Conservation (phyloP, 2,888 invertebrate genomes). For the Acronicta aceris region DNA sequence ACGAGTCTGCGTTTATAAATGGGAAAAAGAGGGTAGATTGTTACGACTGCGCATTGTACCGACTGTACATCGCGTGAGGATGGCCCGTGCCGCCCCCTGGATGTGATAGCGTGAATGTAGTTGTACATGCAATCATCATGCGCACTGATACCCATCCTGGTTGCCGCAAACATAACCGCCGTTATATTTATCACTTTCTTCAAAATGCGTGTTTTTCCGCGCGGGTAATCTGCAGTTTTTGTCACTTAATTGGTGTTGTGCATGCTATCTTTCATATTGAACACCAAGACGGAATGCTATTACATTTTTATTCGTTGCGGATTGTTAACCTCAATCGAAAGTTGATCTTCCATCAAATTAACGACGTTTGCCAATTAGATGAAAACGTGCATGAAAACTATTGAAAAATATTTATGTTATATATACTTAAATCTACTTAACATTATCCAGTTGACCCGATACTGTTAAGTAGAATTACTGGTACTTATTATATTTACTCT, state of each 20-base stretch:
- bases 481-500: no score
- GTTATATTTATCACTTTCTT: constrained; percentile 65
- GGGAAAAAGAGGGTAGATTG: constrained; percentile 52
- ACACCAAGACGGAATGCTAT: constrained; percentile 9
- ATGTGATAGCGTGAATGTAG: constrained; percentile 58
- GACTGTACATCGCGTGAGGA: constrained; percentile 59
- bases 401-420: no score
- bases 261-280: constrained; percentile 29
- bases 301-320: constrained; percentile 12
- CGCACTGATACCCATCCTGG: constrained; percentile 55
- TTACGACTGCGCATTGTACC: constrained; percentile 30
- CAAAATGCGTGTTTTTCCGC: constrained; percentile 57
- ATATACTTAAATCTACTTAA: no score
- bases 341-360: constrained; percentile 16
- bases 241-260: constrained; percentile 42
- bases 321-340: constrained; percentile 43
- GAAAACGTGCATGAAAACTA: no score
- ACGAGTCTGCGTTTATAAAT: constrained; percentile 28
- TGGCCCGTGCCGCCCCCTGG: constrained; percentile 48
- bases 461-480: no score
- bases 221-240: constrained; percentile 40
- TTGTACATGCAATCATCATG: constrained; percentile 62
- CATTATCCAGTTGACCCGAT: no score
- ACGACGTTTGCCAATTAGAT: constrained; percentile 4
- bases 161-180: constrained; percentile 54